Conservation (phyloP, 2,888 invertebrate genomes). For the Nysson spinosus region DNA sequence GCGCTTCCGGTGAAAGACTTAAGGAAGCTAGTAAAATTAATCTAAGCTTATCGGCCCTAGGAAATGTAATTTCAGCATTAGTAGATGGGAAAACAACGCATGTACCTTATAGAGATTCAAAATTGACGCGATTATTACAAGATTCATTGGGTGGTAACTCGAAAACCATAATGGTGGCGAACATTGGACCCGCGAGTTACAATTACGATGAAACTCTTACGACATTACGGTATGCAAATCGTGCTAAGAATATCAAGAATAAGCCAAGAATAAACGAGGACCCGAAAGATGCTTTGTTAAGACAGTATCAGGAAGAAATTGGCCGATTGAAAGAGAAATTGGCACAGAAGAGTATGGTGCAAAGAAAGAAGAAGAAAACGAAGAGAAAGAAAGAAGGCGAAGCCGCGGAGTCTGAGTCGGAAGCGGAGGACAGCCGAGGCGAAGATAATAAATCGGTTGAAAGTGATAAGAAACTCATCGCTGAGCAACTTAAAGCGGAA, state of each 20-base stretch:
- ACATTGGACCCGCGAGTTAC: constrained; percentile 97
- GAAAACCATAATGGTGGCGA: constrained; percentile 99
- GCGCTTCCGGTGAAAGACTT: constrained; percentile 93
- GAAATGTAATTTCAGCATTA: constrained; percentile 98
- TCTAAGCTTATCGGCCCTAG: constrained; percentile 96
- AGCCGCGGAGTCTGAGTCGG: constrained; percentile 75
- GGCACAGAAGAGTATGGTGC: constrained; percentile 72
- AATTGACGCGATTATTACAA: constrained; percentile 95
- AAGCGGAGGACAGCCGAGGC: constrained; percentile 76
- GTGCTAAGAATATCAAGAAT: constrained; percentile 99
- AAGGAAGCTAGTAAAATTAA: constrained; percentile 99
- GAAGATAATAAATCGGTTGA: constrained; percentile 71
- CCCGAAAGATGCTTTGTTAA: constrained; percentile 97
- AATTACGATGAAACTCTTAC: constrained; percentile 99
- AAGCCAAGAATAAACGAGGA: constrained; percentile 99
- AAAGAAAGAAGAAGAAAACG: constrained; percentile 77
- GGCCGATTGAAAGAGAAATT: constrained; percentile 82
- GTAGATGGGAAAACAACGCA: constrained; percentile 95
- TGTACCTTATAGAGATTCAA: constrained; percentile 98
- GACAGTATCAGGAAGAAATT: constrained; percentile 97
- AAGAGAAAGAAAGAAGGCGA: constrained; percentile 79
- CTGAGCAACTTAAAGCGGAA: constrained; percentile 83
- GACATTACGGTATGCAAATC: constrained; percentile 96
- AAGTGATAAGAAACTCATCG: constrained; percentile 80
- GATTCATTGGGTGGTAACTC: constrained; percentile 99